Evolutionary conservation across 2,888 invertebrate genomes (phyloP).

Genomic region (Hirudinaria manillensis): DNA sequence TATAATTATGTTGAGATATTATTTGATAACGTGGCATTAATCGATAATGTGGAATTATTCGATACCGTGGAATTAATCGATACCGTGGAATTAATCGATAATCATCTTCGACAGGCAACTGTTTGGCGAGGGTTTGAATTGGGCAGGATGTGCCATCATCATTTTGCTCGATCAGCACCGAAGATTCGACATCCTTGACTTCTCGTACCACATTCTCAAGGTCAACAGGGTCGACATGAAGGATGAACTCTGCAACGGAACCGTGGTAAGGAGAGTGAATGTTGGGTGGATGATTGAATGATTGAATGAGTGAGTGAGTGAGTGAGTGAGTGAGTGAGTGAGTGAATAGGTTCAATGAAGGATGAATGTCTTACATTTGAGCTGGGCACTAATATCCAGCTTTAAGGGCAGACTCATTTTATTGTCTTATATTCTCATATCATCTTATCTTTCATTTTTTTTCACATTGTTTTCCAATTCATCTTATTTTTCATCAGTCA

Average conservation of each 20-base stretch:
- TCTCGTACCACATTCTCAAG: slow-evolving; percentile 92
- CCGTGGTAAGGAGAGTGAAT: slow-evolving; percentile 64
- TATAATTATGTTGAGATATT: background rate
- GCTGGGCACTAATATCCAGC: background rate
- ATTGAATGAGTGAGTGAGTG: background rate
- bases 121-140: slow-evolving; percentile 95
- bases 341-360: too few relatives aligned
- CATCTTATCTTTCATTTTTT: too few relatives aligned
- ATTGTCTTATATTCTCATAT: too few relatives aligned
- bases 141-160: slow-evolving; percentile 96
- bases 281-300: background rate
- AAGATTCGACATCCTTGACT: slow-evolving; percentile 92
- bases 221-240: slow-evolving; percentile 93
- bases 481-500: slow-evolving; percentile 60
- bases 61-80: too few relatives aligned
- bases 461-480: too few relatives aligned
- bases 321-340: too few relatives aligned
- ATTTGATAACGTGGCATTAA: background rate
- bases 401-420: background rate
- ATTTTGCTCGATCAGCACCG: slow-evolving; percentile 88
- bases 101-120: slow-evolving; percentile 63
- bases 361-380: background rate
- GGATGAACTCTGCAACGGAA: slow-evolving; percentile 87
- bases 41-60: background rate
- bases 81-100: too few relatives aligned